A percentile compares a stretch with the other conserved stretches of the same genome.
Conservation (phyloP, 2,113 vertebrate genomes). For the Vulpes ferrilata region DNA sequence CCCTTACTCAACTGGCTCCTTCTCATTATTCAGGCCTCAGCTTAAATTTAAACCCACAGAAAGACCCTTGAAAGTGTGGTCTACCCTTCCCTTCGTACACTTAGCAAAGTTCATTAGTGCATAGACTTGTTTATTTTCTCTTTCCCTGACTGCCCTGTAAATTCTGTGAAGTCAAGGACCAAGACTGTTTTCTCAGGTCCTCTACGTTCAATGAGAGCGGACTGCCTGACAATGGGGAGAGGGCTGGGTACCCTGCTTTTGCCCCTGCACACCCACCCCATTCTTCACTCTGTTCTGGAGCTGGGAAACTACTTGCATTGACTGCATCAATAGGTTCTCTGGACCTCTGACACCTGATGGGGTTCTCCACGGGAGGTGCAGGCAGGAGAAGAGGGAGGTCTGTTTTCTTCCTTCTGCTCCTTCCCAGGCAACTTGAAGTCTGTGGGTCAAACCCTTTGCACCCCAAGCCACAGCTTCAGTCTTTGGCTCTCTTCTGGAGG, state of each 20-base stretch:
- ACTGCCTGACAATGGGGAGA: fast-evolving
- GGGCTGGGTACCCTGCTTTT: background rate
- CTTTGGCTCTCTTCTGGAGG: background rate
- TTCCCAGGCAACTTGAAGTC: background rate
- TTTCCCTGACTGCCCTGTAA: background rate
- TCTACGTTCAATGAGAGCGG: background rate
- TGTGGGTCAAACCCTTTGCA: background rate
- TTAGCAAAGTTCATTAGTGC: background rate
- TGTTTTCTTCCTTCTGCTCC: background rate
- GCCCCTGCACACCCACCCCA: fast-evolving
- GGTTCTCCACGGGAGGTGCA: background rate
- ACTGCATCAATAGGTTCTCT: background rate
- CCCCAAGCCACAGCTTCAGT: background rate
- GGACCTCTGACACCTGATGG: background rate
- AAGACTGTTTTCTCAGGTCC: too few relatives aligned
- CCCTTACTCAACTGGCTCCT: background rate
- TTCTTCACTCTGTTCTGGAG: background rate
- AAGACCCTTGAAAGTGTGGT: background rate
- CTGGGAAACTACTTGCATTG: background rate
- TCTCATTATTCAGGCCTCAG: background rate
- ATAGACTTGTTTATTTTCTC: background rate
- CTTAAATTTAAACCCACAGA: background rate
- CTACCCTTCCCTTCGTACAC: background rate
- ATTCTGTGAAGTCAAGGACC: background rate
- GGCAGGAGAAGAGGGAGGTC: background rate